Base-by-base conservation (phyloP, 2,888 invertebrate genomes). In the Calephelis perditalis region DNA sequence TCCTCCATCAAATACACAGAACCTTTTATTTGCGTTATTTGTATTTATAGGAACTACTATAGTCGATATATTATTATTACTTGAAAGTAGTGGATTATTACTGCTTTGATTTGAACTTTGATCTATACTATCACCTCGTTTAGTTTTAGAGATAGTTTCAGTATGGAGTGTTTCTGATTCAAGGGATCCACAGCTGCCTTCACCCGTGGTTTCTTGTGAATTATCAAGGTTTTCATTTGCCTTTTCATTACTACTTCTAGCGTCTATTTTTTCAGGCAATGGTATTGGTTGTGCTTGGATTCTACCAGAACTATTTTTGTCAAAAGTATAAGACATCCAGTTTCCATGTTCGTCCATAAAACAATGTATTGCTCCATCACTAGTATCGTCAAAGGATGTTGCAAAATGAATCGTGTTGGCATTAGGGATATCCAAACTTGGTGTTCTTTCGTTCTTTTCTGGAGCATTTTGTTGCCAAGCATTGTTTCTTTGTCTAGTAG, bases 271-370 rank as follows among this genome's bases (percentile, higher is more conserved):
- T 37, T 84, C 84, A 6, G 82, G 80, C 45, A 84, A 68, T 1
- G 84, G 81, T 26, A 84, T 78, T 0, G 84, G 81, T 58, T 90
- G 88, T 1, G 83, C 81, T 63, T 92, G 91, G 0, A 83, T 78
- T 57, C 84, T 77, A 0, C 93, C 92, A 1, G 92, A 85, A 68
- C 94, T 94, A 70, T 94, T 95, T 71, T 96, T 96, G 71, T 96
- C 96, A 76, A 97, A 97, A 0, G 96, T 96, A 45, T 90, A 89
- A 0, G 96, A 95, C 84, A 96, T 93, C 96, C 96, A 97, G 72
- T 96, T 95, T 52, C 96, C 96, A 71, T 94, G 93, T 75, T 97
- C 96, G 73, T 97, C 97, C 79, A 95, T 93, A 73, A 96, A 96
- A 77, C 95, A 96, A 80, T 97, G 97, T 49, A 96, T 94, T 1